A percentile compares a stretch with the other conserved stretches of the same genome.
Evolutionary conservation across 2,888 invertebrate genomes (phyloP).

Genomic region (Mesopsocus fuscifrons): DNA sequence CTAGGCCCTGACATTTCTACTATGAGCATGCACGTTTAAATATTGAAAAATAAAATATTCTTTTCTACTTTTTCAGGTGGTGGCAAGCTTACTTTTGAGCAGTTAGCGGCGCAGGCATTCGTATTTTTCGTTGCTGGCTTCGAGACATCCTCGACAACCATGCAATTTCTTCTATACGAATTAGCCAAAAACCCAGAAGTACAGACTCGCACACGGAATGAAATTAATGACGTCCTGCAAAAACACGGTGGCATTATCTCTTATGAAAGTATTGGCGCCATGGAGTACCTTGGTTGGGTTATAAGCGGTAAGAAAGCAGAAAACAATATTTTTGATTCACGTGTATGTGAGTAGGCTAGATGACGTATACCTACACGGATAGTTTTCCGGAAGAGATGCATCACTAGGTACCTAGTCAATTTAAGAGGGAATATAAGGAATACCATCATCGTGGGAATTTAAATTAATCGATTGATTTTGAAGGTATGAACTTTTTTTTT

Average conservation of each 20-base stretch:
- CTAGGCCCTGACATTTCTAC: too few species aligned
- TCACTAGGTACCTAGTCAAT: too few species aligned
- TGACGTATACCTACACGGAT: too few species aligned
- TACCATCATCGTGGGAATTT: too few species aligned
- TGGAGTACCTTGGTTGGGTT: conserved; percentile 2
- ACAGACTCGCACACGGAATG: neutral
- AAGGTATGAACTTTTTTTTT: neutral
- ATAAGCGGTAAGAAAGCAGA: conserved; percentile 3
- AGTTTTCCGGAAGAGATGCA: too few species aligned
- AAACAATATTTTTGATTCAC: too few species aligned
- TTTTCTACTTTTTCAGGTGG: too few species aligned
- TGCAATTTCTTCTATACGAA: conserved; percentile 5
- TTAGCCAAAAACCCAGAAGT: neutral
- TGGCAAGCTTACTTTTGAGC: conserved; percentile 3
- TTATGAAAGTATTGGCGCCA: neutral
- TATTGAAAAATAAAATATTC: neutral
- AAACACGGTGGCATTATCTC: neutral
- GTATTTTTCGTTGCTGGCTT: conserved; percentile 5
- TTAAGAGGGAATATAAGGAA: too few species aligned
- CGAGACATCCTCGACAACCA: conserved; percentile 8
- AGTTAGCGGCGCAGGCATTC: conserved; percentile 4
- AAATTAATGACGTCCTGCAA: neutral
- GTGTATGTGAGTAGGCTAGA: too few species aligned
- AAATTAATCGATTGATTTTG: too few species aligned
- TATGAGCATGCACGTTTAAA: too few species aligned